Evolutionary conservation across 2,888 invertebrate species (phyloP).

Genomic region (Nephrocerus scutellatus): DNA sequence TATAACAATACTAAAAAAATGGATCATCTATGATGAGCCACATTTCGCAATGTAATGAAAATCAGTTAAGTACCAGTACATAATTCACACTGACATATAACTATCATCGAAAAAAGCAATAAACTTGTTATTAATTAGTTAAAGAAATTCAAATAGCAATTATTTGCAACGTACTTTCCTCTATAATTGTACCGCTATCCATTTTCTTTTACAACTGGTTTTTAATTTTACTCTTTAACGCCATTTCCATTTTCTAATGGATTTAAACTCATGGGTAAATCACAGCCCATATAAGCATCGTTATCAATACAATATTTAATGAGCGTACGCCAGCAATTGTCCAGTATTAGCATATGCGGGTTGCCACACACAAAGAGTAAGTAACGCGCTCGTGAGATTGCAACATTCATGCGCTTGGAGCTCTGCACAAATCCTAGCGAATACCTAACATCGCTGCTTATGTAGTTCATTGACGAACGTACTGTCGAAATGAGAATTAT

Average conservation of each 20-base stretch:
- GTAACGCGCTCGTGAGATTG: conserved; percentile 71
- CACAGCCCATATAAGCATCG: conserved; percentile 64
- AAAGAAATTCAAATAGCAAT: too few species aligned
- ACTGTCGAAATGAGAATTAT: conserved; percentile 69
- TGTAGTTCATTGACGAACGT: conserved; percentile 48
- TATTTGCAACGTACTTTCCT: too few species aligned
- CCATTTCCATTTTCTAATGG: background rate
- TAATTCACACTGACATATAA: too few species aligned
- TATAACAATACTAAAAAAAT: too few species aligned
- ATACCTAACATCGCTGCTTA: conserved; percentile 49
- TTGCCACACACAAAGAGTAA: conserved; percentile 78
- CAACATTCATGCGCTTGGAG: conserved; percentile 80
- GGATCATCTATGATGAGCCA: too few species aligned
- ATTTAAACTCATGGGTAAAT: conserved; percentile 47
- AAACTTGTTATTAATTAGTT: too few species aligned
- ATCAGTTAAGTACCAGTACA: too few species aligned
- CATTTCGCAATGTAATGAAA: too few species aligned
- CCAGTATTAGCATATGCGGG: conserved; percentile 61
- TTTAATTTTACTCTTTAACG: background rate
- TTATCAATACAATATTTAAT: conserved; percentile 57
- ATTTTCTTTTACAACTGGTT: conserved; percentile 1
- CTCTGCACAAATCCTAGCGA: conserved; percentile 67
- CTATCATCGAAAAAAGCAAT: too few species aligned
- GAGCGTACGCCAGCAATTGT: conserved; percentile 62
- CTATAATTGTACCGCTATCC: too few species aligned